Conservation (phyloP, 1,140 invertebrate genomes). For the Leucophenga varia region DNA sequence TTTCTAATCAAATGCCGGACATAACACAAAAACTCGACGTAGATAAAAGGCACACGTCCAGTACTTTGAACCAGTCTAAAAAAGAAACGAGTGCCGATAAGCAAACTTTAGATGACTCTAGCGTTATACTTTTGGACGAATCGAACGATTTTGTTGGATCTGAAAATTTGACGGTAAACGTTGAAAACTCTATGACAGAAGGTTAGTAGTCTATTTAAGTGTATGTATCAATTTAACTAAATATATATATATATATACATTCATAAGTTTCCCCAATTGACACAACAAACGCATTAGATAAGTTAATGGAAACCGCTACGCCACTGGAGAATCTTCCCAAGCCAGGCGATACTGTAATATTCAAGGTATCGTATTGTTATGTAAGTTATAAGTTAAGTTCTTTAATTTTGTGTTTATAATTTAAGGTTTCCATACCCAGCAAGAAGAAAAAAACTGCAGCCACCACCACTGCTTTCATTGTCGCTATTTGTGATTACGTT, state of each 20-base stretch:
- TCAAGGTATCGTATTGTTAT: constrained; percentile 22
- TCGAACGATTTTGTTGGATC: constrained; percentile 9
- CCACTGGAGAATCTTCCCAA: constrained; percentile 15
- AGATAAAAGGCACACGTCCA: not conserved
- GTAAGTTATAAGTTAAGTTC: no score
- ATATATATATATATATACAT: not conserved
- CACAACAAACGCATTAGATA: constrained; percentile 5
- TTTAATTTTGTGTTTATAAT: no score
- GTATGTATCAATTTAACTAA: not conserved
- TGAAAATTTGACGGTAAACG: not conserved
- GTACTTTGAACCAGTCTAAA: not conserved
- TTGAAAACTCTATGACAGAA: not conserved
- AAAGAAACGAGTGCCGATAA: not conserved
- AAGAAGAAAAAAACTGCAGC: not conserved
- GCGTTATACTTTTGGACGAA: constrained; percentile 33
- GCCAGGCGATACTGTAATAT: constrained; percentile 24
- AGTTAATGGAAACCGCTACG: constrained; percentile 16
- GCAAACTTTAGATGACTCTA: constrained; percentile 11
- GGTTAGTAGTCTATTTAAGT: not conserved
- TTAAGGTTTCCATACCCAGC: no score
- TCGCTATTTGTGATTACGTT: constrained; percentile 26
- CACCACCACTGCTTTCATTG: constrained; percentile 21
- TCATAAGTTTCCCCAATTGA: no score
- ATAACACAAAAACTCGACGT: not conserved
- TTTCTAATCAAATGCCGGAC: not conserved